Evolutionary conservation across 2,113 vertebrate species (phyloP), one percentile per base, ranked within the genome.

Genomic region (Hydrochoerus hydrochaeris): DNA sequence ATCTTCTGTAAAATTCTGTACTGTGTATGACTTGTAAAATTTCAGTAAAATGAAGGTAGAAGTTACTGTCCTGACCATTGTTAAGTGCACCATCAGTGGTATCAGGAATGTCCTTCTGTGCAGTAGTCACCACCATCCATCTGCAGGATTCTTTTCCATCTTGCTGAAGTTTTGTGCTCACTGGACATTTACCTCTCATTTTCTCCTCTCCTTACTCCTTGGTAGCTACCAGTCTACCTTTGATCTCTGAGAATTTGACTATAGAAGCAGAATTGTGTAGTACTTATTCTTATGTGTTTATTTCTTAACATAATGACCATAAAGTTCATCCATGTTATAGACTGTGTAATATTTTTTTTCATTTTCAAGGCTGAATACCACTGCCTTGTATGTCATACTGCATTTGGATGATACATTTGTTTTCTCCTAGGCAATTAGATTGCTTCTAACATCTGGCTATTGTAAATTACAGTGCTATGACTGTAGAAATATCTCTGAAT

Each of bases 1-100:
- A 24, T 57, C n/a, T 85, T 91, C 86, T 57, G 30, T 84, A 20
- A 95, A 75, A 67, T 90, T 92, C 77, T 88, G n/a, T 30, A 60
- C 16, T 81, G 20, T 26, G 38, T 3, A 22, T 60, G 46, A 5
- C 3, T n/a, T 63, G 85, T 85, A 1, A 24, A 69, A 78, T 52
- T 38, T 14, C 35, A n/a, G 20, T 69, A 81, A 91, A n/a, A 32
- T 54, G 11, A 22, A 54, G 4, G n/a, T 11, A 73, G 88, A 71
- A 58, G 44, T 57, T n/a, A 32, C 17, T 1, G 28, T 81, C 12
- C 32, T 83, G 35, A n/a, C 16, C 11, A 35, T 81, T 69, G 60
- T 46, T 62, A 73, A 85, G 44, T 7, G 3, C 28, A 17, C 10
- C 38, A 46, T 90, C 28, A 41, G 38, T 80, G 63, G 17, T 26